Conservation (phyloP, 2,113 vertebrate species). For the Procavia capensis region DNA sequence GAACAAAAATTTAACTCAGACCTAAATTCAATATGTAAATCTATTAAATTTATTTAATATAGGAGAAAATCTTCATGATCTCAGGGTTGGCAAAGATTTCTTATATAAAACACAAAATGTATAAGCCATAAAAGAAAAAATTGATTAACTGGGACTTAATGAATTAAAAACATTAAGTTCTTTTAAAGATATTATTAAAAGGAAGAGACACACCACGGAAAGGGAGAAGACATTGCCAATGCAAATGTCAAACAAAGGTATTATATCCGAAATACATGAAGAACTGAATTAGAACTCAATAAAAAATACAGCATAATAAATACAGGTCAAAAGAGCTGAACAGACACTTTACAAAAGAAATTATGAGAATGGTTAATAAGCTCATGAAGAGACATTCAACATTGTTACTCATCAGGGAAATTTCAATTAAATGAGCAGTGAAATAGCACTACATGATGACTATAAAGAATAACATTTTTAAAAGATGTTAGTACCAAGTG, state of each 20-base stretch:
- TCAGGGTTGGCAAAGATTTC: conserved; percentile 5
- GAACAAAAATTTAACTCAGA: neutral
- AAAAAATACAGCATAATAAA: neutral
- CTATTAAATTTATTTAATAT: neutral
- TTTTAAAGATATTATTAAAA: conserved; percentile 27
- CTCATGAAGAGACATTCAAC: too few species aligned
- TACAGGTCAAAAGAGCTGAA: neutral
- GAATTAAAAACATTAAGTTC: neutral
- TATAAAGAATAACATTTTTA: neutral
- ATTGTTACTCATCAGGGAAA: too few species aligned
- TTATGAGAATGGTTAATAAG: too few species aligned
- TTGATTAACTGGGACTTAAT: neutral
- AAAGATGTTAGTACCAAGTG: neutral
- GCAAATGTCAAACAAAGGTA: neutral
- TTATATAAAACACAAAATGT: neutral
- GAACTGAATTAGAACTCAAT: neutral
- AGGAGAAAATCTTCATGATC: neutral
- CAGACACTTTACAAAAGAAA: too few species aligned
- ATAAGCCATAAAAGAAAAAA: neutral
- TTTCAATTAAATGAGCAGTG: neutral
- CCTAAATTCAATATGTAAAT: neutral
- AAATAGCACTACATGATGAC: neutral
- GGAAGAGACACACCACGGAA: neutral
- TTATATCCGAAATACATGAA: neutral
- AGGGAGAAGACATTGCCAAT: neutral